Evolutionary conservation across 2,113 vertebrate species (phyloP).

Genomic region (Nycticebus coucang): DNA sequence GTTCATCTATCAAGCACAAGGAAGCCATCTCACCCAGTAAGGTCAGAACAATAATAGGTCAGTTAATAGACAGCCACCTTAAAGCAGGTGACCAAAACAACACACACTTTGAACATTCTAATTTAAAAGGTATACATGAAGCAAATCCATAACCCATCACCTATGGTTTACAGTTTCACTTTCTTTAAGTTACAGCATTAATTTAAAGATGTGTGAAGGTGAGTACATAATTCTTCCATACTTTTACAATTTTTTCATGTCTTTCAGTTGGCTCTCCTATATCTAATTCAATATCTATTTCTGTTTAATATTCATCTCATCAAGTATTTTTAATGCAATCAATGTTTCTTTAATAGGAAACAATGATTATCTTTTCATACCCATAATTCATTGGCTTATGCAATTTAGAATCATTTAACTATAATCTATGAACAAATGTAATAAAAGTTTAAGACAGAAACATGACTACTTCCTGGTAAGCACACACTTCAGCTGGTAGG

Average conservation of each 20-base stretch:
- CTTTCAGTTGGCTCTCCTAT: neutral
- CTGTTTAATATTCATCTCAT: neutral
- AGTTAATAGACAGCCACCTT: neutral
- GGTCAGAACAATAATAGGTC: neutral
- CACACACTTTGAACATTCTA: neutral
- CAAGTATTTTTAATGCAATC: neutral
- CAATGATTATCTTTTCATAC: neutral
- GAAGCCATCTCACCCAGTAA: neutral
- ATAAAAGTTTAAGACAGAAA: constrained; percentile 16
- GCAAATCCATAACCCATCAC: neutral
- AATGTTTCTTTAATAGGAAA: neutral
- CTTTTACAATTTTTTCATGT: neutral
- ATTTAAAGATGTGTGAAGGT: neutral
- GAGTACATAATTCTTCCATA: neutral
- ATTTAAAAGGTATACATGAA: neutral
- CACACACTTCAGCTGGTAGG: neutral
- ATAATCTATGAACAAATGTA: neutral
- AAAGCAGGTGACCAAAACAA: neutral
- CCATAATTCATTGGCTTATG: neutral
- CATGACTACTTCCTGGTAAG: neutral
- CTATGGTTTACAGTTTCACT: neutral
- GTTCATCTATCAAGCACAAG: neutral
- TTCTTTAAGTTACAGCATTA: neutral
- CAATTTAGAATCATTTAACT: neutral
- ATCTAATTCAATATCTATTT: neutral